Evolutionary conservation across 2,888 invertebrate genomes (phyloP), one percentile per base, ranked within the genome.

Genomic region (Digitonthophagus gazella): DNA sequence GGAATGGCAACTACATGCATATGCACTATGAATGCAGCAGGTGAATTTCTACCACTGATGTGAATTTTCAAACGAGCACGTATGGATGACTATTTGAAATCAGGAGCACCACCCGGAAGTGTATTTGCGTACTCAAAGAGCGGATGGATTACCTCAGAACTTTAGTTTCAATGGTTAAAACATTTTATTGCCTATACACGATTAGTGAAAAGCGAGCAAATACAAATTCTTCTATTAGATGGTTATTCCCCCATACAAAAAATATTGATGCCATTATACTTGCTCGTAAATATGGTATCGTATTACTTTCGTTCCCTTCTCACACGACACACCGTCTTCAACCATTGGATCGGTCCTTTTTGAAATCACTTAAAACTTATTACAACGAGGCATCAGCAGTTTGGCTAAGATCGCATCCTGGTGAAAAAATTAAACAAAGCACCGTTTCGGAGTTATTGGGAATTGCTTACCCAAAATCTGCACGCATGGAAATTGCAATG

Each of bases 281-380:
- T 54, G 73, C 74, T 11, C 58, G 72, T 16, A 72, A 71, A 55
- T 61, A 75, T 69, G 72, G 75, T 28, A 71, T 77, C 8, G 69
- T 72, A 15, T 67, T 75, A 70, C 58, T 75, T 22, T 70, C 70
- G 61, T 65, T 75, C 15, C 74, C 76, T n/a, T 69, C 67, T 5
- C 75, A 76, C 66, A 76, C 72, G 3, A 75, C 74, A n/a, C 75
- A 74, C 56, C 56, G 73, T 54, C 68, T 76, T 3, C 77, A 78
- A 64, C 74, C 75, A 44, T 69, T 76, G 20, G 75, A 77, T 69
- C 71, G 72, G 19, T 71, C 73, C n/a, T 77, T 77, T 71, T 77
- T 75, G 65, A 73, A 72, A 70, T 72, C 74, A 1, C 63, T 76
- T 16, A 72, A 71, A 65, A 71, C 63, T 4, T 72, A 71, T 64